Evolutionary conservation across 1,140 invertebrate genomes (phyloP).

Genomic region (Ridgeia piscesae): DNA sequence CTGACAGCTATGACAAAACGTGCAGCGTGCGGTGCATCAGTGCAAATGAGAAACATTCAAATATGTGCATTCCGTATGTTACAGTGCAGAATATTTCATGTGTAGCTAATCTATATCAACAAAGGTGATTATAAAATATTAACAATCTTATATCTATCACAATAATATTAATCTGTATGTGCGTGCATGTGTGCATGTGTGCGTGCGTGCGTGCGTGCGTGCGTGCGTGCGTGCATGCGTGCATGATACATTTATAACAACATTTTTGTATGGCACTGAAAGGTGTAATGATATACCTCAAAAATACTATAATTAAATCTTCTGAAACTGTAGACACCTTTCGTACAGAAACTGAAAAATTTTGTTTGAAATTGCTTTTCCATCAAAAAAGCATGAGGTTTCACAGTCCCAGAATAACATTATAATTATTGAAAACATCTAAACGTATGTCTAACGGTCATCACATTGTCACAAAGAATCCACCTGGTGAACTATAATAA

Average conservation of each 20-base stretch:
- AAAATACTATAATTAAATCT: not conserved
- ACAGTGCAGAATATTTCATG: not conserved
- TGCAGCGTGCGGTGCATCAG: not conserved
- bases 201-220: slow-evolving; percentile 12
- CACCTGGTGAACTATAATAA: too few relatives aligned
- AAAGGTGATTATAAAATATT: too few relatives aligned
- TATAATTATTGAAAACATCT: too few relatives aligned
- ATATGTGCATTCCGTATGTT: not conserved
- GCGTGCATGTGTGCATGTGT: not conserved
- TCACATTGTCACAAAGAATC: too few relatives aligned
- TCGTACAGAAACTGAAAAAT: too few relatives aligned
- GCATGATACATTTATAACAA: not conserved
- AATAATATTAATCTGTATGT: not conserved
- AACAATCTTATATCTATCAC: not conserved
- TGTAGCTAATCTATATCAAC: not conserved
- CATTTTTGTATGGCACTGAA: not conserved
- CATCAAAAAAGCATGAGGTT: too few relatives aligned
- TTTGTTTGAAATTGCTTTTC: too few relatives aligned
- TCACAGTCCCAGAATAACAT: too few relatives aligned
- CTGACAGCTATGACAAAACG: not conserved
- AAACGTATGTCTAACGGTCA: too few relatives aligned
- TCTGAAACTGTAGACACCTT: too few relatives aligned
- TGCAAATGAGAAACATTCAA: not conserved
- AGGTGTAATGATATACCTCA: not conserved
- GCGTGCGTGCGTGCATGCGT: slow-evolving; percentile 14